phyloP scores from a whole-genome alignment of 2,797 vertebrate genomes.

The Gymnoscopelus braueri region DNA sequence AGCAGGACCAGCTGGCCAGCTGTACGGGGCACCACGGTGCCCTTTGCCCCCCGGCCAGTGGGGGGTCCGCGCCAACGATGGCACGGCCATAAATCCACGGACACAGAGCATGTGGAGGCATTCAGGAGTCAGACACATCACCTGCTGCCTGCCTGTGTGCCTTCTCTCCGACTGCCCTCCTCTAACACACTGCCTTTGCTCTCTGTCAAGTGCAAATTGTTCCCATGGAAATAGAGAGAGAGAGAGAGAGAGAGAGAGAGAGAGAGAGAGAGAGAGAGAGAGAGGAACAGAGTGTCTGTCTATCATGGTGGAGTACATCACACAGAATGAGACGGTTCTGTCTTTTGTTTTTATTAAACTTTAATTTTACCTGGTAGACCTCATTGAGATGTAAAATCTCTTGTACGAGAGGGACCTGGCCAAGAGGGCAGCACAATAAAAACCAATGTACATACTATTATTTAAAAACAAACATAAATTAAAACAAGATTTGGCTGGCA shows the following conservation, averaged over 20 bases:
- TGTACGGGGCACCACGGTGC: slow-evolving; percentile 65
- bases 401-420: too few relatives aligned
- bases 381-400: too few relatives aligned
- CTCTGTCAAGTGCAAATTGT: slow-evolving; percentile 74
- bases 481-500: too few relatives aligned
- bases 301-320: too few relatives aligned
- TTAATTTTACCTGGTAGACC: too few relatives aligned
- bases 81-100: slow-evolving; percentile 79
- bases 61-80: slow-evolving; percentile 66
- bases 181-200: slow-evolving; percentile 58
- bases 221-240: slow-evolving; percentile 68
- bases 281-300: too few relatives aligned
- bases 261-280: slow-evolving; percentile 21
- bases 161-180: slow-evolving; percentile 57
- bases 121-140: slow-evolving; percentile 74
- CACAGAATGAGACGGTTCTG: too few relatives aligned
- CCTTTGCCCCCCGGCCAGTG: slow-evolving; percentile 67
- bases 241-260: slow-evolving; percentile 41
- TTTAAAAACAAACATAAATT: too few relatives aligned
- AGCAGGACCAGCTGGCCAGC: slow-evolving; percentile 71
- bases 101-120: slow-evolving; percentile 78
- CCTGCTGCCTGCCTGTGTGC: slow-evolving; percentile 72
- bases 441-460: too few relatives aligned
- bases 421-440: too few relatives aligned
- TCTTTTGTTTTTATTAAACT: too few relatives aligned